Evolutionary conservation across 2,113 vertebrate genomes (phyloP).

Genomic region (Hippocampus abdominalis): DNA sequence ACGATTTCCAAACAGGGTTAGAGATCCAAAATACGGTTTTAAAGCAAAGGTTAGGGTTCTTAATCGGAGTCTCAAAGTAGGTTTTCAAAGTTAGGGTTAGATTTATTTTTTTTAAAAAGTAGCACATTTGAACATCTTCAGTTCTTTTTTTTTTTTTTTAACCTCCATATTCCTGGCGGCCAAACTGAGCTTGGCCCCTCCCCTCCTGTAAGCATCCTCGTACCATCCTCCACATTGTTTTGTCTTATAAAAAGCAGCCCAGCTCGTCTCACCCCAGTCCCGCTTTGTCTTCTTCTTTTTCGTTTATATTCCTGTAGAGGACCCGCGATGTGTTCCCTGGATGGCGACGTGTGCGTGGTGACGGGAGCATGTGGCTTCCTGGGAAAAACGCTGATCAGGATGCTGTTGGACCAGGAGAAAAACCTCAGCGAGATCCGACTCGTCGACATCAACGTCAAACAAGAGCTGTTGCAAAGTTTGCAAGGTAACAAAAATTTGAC

Average conservation of each 20-base stretch:
- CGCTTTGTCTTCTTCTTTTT: neutral
- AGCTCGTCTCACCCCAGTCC: neutral
- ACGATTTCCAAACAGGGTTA: neutral
- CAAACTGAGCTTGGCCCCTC: neutral
- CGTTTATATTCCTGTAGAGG: neutral
- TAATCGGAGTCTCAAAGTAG: too few relatives aligned
- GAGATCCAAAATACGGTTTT: too few relatives aligned
- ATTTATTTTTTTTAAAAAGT: neutral
- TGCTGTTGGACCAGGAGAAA: conserved; percentile 78
- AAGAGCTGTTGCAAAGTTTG: conserved; percentile 51
- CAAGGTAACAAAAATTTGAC: conserved; percentile 55
- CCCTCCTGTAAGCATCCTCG: neutral
- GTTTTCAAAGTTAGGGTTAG: neutral
- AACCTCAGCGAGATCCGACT: conserved; percentile 75
- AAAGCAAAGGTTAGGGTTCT: too few relatives aligned
- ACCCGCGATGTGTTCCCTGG: conserved; percentile 69
- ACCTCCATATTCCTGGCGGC: neutral
- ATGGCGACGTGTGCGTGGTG: conserved; percentile 80
- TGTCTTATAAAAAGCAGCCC: neutral
- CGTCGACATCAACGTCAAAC: conserved; percentile 75
- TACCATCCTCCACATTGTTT: neutral
- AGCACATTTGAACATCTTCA: neutral
- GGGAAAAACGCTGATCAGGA: conserved; percentile 74
- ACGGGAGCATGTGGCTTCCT: conserved; percentile 88
- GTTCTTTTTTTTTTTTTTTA: neutral